A percentile compares a stretch with the other conserved stretches of the same genome.
Evolutionary conservation across 92 coral and sea anemone genomes (phyloP).

Genomic region (Phymanthus crucifer): DNA sequence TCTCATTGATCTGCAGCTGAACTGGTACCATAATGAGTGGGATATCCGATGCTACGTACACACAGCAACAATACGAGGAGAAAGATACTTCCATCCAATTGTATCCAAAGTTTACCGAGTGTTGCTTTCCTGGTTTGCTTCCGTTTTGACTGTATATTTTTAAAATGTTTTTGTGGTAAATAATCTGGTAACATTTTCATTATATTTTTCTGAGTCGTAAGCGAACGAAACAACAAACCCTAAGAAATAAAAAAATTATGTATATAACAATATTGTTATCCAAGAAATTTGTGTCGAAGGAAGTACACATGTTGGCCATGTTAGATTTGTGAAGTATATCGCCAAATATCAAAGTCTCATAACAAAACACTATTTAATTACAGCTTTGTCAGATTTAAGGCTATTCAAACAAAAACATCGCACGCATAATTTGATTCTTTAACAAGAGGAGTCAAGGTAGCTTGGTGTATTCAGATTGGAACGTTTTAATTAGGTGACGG

Average conservation of each 20-base stretch:
- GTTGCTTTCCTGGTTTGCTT: not conserved
- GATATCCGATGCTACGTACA: not conserved
- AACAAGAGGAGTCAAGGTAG: slow-evolving; percentile 34
- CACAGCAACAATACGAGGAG: too few relatives aligned
- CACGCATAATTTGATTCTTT: slow-evolving; percentile 10
- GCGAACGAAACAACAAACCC: not conserved
- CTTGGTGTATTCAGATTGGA: slow-evolving; percentile 5
- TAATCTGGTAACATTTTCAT: not conserved
- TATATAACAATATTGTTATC: not conserved
- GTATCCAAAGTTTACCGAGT: not conserved
- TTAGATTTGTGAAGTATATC: not conserved
- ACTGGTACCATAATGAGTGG: not conserved
- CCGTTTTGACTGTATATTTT: too few relatives aligned
- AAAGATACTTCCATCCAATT: not conserved
- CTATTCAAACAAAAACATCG: slow-evolving; percentile 4
- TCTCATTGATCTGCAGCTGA: not conserved
- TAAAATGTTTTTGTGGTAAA: not conserved
- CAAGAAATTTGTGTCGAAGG: not conserved
- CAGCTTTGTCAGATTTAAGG: not conserved
- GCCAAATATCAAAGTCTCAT: not conserved
- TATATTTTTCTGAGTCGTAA: not conserved
- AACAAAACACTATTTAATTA: not conserved
- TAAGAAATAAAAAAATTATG: not conserved
- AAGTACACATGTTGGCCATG: not conserved
- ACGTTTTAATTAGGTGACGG: slow-evolving; percentile 14